Conservation (phyloP, 2,113 vertebrate species). For the Benthochromis sp. region DNA sequence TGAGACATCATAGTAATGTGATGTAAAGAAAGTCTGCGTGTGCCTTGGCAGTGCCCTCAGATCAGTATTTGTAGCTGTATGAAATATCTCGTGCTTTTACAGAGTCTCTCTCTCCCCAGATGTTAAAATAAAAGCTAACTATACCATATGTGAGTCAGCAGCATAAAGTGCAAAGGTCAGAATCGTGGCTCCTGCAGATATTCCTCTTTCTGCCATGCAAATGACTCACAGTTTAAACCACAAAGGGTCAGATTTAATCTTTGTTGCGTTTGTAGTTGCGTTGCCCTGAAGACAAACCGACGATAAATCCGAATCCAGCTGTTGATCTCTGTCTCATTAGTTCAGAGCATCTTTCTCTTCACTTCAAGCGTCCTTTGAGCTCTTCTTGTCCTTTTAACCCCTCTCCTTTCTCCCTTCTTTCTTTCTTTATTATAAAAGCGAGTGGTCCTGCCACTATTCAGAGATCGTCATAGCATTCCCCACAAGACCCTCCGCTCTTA, state of each 20-base stretch:
- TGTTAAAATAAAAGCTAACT: neutral
- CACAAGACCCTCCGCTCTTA: neutral
- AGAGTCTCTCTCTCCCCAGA: neutral
- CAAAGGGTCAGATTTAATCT: constrained; percentile 8
- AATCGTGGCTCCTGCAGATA: neutral
- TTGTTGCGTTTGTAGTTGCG: neutral
- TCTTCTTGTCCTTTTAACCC: neutral
- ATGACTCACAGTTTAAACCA: neutral
- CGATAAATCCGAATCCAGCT: neutral
- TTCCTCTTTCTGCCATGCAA: neutral
- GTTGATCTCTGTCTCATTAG: neutral
- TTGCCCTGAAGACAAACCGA: neutral
- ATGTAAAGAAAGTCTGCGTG: neutral
- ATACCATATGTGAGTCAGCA: neutral
- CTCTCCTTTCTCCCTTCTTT: neutral
- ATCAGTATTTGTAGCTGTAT: neutral
- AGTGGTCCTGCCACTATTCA: neutral
- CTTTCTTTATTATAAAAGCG: neutral
- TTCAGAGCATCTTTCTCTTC: neutral
- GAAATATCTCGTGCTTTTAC: neutral
- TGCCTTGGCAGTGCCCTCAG: neutral
- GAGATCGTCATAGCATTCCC: neutral
- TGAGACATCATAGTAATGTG: neutral
- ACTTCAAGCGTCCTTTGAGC: neutral
- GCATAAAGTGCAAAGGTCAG: neutral